Conservation (phyloP, 2,888 invertebrate species). For the Hydrotaea diabolus region DNA sequence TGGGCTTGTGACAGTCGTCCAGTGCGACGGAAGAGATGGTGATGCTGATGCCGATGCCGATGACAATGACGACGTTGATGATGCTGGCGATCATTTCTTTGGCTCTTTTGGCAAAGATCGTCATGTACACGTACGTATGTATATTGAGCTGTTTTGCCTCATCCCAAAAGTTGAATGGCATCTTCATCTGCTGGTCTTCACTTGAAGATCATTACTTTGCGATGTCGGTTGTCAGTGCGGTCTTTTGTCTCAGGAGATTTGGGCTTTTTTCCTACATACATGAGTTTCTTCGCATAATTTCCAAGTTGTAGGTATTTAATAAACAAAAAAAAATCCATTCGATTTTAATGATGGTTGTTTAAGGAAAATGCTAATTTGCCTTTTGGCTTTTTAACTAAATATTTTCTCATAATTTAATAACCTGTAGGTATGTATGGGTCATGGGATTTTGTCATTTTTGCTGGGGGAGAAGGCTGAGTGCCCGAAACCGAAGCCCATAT, state of each 20-base stretch:
- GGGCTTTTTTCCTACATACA: not conserved
- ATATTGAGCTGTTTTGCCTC: constrained; percentile 49
- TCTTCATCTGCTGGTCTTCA: constrained; percentile 40
- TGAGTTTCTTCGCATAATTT: constrained; percentile 38
- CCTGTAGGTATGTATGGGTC: constrained; percentile 43
- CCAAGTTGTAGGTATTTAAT: constrained; percentile 60
- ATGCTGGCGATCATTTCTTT: constrained; percentile 6
- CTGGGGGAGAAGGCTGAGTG: no score
- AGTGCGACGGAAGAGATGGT: constrained; percentile 59
- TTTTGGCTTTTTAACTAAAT: constrained; percentile 49
- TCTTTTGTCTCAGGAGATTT: constrained; percentile 17
- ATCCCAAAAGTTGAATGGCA: constrained; percentile 64
- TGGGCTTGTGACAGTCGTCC: constrained; percentile 37
- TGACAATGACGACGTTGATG: no score
- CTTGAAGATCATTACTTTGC: constrained; percentile 58
- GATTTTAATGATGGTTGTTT: constrained; percentile 66
- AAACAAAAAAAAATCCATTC: constrained; percentile 64
- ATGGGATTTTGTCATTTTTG: not conserved
- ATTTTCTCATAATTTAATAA: constrained; percentile 66
- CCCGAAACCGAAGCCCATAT: no score
- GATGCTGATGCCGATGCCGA: constrained; percentile 60
- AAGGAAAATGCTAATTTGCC: constrained; percentile 66
- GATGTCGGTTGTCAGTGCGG: constrained; percentile 27
- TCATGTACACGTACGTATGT: constrained; percentile 20
- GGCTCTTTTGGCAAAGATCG: constrained; percentile 25